phyloP scores from a whole-genome alignment of 2,888 invertebrate genomes.

The Argyra leucocephala region DNA sequence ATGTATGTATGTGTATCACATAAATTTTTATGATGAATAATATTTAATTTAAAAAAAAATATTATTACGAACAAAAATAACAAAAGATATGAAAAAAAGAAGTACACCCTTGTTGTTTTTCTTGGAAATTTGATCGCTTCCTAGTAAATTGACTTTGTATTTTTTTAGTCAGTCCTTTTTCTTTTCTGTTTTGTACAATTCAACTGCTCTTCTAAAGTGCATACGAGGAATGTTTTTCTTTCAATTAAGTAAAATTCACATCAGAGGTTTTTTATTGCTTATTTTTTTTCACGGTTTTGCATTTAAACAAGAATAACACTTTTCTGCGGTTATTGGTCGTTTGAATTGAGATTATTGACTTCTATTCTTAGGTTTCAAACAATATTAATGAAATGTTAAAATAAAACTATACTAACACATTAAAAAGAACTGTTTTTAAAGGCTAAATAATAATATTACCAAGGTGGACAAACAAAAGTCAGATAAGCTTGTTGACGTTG shows the following conservation, averaged over 20 bases:
- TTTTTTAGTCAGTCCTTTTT: neutral
- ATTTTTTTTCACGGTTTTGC: constrained; percentile 2
- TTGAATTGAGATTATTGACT: constrained; percentile 3
- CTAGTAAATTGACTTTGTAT: neutral
- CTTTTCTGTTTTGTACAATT: neutral
- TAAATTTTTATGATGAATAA: too few species aligned
- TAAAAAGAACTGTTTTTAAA: too few species aligned
- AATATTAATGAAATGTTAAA: neutral
- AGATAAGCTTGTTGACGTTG: constrained; percentile 3
- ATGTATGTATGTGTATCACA: too few species aligned
- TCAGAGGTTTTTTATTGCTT: neutral
- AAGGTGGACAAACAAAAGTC: constrained; percentile 3
- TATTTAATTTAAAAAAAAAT: too few species aligned
- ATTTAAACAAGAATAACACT: constrained; percentile 1
- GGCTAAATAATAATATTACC: neutral
- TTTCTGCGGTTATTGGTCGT: constrained; percentile 6
- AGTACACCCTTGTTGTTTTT: constrained; percentile 4
- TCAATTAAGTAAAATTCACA: constrained; percentile 4
- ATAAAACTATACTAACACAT: neutral
- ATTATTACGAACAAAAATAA: too few species aligned
- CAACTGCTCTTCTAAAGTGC: neutral
- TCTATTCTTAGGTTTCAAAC: neutral
- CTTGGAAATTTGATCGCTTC: constrained; percentile 6
- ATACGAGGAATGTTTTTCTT: constrained; percentile 4
- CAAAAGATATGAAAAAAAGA: neutral